phyloP scores from a whole-genome alignment of 2,113 vertebrate species.

The Zeus faber region DNA sequence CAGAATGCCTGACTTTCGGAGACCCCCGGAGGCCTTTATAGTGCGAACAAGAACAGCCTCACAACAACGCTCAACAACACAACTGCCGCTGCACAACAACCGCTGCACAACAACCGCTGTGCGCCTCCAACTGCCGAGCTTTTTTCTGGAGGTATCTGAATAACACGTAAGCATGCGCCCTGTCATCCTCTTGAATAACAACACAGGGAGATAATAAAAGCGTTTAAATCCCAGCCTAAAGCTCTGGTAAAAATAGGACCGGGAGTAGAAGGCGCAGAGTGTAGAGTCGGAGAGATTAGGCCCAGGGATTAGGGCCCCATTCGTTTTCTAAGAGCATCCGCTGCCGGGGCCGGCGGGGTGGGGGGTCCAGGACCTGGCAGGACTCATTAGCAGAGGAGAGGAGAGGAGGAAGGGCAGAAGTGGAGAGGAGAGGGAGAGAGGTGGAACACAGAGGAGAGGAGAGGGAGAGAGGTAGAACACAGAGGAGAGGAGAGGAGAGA shows the following conservation, averaged over 20 bases:
- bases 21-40: too few relatives aligned
- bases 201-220: conserved; percentile 8
- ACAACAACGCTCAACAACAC: too few relatives aligned
- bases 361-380: not conserved
- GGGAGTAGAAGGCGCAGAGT: conserved; percentile 29
- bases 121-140: too few relatives aligned
- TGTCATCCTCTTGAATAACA: conserved; percentile 15
- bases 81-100: too few relatives aligned
- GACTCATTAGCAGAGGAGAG: conserved; percentile 10
- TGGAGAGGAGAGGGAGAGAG: too few relatives aligned
- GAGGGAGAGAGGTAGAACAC: not conserved
- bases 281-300: conserved; percentile 46
- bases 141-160: too few relatives aligned
- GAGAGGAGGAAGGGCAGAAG: too few relatives aligned
- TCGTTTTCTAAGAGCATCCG: conserved; percentile 41
- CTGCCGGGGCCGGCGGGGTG: conserved; percentile 15
- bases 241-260: conserved; percentile 61
- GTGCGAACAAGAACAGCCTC: too few relatives aligned
- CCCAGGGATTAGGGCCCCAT: conserved; percentile 55
- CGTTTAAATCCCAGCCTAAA: conserved; percentile 59
- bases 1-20: too few relatives aligned
- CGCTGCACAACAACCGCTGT: too few relatives aligned
- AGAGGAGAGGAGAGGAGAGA: conserved; percentile 1
- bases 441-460: too few relatives aligned
- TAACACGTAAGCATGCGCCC: conserved; percentile 6